These are phyloP conservation scores for Tokudaia tokunoshimensis DNA, from an alignment of 2,797 vertebrate species.

Conservation along the genomic window DNA sequence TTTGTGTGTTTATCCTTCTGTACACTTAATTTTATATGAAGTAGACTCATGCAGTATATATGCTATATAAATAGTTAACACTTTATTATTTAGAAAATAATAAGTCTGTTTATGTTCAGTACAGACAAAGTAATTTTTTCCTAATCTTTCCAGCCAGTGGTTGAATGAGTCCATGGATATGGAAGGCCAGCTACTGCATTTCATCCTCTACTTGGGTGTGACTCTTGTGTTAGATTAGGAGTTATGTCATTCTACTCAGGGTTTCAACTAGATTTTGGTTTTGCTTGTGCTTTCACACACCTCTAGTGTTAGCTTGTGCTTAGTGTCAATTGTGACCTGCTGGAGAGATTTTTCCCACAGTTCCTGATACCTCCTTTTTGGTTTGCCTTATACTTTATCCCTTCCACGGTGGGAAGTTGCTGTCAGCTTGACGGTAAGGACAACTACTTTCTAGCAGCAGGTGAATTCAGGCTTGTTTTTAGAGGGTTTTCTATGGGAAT, in stretches of 20 bases:
- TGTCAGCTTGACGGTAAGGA: not conserved
- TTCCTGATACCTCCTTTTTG: not conserved
- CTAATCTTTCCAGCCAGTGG: not conserved
- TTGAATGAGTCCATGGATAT: not conserved
- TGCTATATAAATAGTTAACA: not conserved
- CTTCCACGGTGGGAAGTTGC: not conserved
- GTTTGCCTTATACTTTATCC: not conserved
- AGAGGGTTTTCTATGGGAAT: not conserved
- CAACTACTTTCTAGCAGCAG: not conserved
- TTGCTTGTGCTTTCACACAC: not conserved
- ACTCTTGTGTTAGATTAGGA: not conserved
- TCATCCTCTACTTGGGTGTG: not conserved
- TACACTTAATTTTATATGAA: not conserved
- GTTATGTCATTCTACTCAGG: not conserved
- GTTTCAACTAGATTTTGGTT: not conserved
- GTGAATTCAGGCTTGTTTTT: not conserved
- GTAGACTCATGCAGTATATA: not conserved
- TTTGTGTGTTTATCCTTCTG: not conserved
- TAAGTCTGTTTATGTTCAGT: not conserved
- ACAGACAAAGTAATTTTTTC: not conserved
- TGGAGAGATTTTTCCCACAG: not conserved
- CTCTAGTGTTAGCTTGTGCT: not conserved
- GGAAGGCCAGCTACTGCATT: not conserved
- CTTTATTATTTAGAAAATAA: not conserved
- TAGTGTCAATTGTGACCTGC: too few relatives aligned